These are phyloP conservation scores for Peromyscus californicus DNA, from an alignment of 2,113 vertebrate species.

Conservation along the genomic window DNA sequence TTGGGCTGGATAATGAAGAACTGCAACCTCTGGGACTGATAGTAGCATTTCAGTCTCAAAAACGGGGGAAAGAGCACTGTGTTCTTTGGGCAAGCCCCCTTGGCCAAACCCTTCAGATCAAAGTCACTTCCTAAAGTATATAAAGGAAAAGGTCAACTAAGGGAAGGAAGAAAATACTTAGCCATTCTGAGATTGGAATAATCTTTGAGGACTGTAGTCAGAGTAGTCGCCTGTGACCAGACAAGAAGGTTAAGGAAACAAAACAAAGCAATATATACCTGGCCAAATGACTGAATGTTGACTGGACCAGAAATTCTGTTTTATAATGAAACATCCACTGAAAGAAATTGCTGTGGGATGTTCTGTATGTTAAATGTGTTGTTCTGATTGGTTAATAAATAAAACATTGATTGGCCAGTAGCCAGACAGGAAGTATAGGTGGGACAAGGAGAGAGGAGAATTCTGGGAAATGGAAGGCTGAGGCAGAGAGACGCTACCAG, in stretches of 20 bases:
- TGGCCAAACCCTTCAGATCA: slow-evolving; percentile 53
- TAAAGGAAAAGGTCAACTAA: slow-evolving; percentile 68
- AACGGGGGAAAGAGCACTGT: slow-evolving; percentile 27
- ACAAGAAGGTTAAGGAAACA: slow-evolving; percentile 61
- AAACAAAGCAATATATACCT: slow-evolving; percentile 67
- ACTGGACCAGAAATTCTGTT: slow-evolving; percentile 42
- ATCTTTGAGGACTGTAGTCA: slow-evolving; percentile 71
- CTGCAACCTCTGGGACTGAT: neutral
- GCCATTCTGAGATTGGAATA: slow-evolving; percentile 28
- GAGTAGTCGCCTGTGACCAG: slow-evolving; percentile 66
- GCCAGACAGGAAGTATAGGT: too few relatives aligned
- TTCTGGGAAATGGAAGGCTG: too few relatives aligned
- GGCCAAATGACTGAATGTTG: slow-evolving; percentile 29
- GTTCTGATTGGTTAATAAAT: too few relatives aligned
- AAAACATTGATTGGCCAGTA: too few relatives aligned
- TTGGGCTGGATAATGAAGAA: slow-evolving; percentile 46
- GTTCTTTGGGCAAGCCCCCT: slow-evolving; percentile 46
- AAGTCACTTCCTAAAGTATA: slow-evolving; percentile 62
- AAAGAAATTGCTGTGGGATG: neutral
- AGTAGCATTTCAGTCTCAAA: slow-evolving; percentile 52
- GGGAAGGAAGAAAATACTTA: slow-evolving; percentile 71
- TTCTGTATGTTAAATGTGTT: too few relatives aligned
- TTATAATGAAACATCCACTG: neutral
- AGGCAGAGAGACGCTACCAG: too few relatives aligned
- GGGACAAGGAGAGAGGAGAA: too few relatives aligned